These are phyloP conservation scores for Vanessa cardui DNA, from an alignment of 2,888 invertebrate species.

Conservation along the genomic window DNA sequence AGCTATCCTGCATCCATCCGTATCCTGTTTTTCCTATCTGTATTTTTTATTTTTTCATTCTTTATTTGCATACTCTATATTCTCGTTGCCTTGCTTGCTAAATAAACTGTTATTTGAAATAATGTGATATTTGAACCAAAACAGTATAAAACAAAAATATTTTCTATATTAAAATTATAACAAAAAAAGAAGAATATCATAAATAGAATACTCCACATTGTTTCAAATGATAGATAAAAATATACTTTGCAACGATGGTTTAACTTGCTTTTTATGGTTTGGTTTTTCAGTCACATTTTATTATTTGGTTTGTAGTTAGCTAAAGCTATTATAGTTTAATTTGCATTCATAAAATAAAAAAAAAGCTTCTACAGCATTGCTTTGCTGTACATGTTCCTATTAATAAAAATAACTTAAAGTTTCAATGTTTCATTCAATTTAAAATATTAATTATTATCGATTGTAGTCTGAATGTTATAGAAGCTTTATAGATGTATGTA, in stretches of 20 bases:
- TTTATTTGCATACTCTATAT: conserved; percentile 65
- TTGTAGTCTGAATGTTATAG: conserved; percentile 48
- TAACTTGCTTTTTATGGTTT: conserved; percentile 44
- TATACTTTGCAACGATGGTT: conserved; percentile 37
- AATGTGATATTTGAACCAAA: conserved; percentile 40
- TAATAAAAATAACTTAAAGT: neutral
- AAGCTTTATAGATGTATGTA: conserved; percentile 49
- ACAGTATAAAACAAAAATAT: neutral
- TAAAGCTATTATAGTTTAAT: conserved; percentile 43
- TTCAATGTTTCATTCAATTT: neutral
- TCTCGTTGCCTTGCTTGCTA: conserved; percentile 60
- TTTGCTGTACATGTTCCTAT: conserved; percentile 41
- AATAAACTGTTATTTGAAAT: conserved; percentile 58
- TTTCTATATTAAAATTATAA: neutral
- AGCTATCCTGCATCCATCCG: conserved; percentile 52
- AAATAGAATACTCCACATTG: conserved; percentile 36
- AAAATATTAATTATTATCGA: neutral
- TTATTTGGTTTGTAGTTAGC: conserved; percentile 46
- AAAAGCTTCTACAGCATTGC: conserved; percentile 69
- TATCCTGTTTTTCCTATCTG: conserved; percentile 63
- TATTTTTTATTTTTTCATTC: conserved; percentile 61
- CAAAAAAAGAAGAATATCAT: conserved; percentile 6
- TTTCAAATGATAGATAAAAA: conserved; percentile 45
- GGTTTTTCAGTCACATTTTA: conserved; percentile 38
- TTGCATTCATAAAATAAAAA: conserved; percentile 42